phyloP scores from a whole-genome alignment of 2,797 vertebrate genomes.

The Characodon lateralis region DNA sequence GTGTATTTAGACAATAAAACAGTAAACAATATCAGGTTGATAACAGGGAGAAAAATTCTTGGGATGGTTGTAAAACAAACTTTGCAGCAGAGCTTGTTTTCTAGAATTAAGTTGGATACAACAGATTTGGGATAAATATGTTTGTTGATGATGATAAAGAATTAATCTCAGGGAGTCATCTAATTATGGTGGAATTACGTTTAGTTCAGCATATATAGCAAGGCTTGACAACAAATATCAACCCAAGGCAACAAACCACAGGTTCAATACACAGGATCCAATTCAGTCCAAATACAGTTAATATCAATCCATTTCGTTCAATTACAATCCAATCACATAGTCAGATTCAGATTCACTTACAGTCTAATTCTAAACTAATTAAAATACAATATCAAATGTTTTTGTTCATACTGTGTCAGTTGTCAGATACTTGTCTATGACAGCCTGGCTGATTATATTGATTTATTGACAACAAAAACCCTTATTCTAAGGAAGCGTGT shows the following conservation, averaged over 20 bases:
- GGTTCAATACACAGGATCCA: background rate
- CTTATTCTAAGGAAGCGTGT: too few relatives aligned
- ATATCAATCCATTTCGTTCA: background rate
- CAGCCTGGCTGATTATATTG: too few relatives aligned
- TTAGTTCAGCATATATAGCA: background rate
- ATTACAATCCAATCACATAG: too few relatives aligned
- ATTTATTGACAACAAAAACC: too few relatives aligned
- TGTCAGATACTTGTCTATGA: too few relatives aligned
- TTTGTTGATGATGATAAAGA: too few relatives aligned
- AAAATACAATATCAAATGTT: too few relatives aligned
- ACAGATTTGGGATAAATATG: background rate
- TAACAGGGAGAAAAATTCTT: background rate
- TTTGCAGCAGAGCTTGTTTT: background rate
- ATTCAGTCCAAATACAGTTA: background rate
- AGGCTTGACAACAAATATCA: too few relatives aligned
- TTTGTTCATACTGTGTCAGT: too few relatives aligned
- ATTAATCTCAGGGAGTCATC: background rate
- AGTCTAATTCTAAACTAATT: too few relatives aligned
- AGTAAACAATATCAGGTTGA: background rate
- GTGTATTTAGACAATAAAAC: background rate
- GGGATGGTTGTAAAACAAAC: background rate
- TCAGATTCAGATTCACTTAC: too few relatives aligned
- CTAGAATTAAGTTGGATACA: background rate
- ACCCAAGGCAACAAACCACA: background rate
- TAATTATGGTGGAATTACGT: background rate